Evolutionary conservation across 1,140 invertebrate species (phyloP).

Genomic region (Nebria ingens): DNA sequence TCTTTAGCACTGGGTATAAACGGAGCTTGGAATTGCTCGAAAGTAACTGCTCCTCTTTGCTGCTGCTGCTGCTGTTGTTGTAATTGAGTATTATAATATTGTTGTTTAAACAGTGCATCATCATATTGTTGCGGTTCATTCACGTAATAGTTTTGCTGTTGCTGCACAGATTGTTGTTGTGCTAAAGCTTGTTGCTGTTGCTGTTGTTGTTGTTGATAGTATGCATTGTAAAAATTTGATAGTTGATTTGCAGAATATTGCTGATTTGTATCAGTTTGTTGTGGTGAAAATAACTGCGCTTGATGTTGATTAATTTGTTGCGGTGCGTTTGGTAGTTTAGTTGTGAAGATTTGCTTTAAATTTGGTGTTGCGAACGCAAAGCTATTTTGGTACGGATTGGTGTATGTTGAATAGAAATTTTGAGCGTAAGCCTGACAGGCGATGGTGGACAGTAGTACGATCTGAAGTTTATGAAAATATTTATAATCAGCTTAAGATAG

Average conservation of each 20-base stretch:
- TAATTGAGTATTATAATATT: background rate
- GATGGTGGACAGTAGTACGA: no score
- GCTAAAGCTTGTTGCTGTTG: background rate
- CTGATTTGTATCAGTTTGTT: no score
- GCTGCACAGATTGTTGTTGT: background rate
- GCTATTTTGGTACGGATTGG: slow-evolving; percentile 3
- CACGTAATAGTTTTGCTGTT: slow-evolving; percentile 4
- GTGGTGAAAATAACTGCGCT: no score
- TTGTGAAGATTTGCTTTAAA: background rate
- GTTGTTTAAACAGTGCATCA: background rate
- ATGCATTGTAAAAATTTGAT: no score
- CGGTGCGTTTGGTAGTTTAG: background rate
- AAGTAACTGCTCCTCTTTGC: background rate
- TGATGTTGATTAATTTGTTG: background rate
- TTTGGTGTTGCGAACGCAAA: background rate
- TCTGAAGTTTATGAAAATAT: no score
- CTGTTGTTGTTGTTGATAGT: background rate
- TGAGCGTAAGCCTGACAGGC: no score
- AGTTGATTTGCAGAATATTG: background rate
- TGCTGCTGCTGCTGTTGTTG: background rate
- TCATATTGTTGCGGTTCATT: background rate
- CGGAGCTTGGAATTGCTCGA: background rate
- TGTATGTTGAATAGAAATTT: background rate
- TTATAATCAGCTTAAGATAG: no score
- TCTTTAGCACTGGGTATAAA: background rate